A percentile compares a stretch with the other conserved stretches of the same genome.
Conservation (phyloP, 2,113 vertebrate genomes). For the Seriola rivoliana region DNA sequence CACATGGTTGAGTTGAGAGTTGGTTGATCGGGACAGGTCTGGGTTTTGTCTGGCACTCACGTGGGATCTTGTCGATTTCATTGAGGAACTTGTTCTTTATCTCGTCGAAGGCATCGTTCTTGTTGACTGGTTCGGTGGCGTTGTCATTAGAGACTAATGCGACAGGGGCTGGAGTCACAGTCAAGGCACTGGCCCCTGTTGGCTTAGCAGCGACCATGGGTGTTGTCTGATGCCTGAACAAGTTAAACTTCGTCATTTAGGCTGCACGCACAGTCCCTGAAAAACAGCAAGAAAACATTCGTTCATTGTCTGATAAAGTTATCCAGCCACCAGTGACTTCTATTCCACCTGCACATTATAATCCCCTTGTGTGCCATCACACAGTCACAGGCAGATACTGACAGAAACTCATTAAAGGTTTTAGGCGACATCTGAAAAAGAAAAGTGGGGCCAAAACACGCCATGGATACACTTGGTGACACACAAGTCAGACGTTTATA, state of each 20-base stretch:
- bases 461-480: too few species aligned
- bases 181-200: slow-evolving; percentile 77
- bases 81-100: slow-evolving; percentile 95
- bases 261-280: slow-evolving; percentile 75
- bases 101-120: slow-evolving; percentile 90
- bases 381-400: neutral
- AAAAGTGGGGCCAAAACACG: neutral
- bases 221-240: slow-evolving; percentile 89
- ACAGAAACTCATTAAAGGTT: neutral
- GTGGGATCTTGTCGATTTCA: slow-evolving; percentile 93
- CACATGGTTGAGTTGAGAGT: too few species aligned
- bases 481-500: neutral
- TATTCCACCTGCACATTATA: neutral
- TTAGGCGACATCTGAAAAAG: neutral
- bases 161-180: slow-evolving; percentile 78
- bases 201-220: slow-evolving; percentile 83
- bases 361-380: neutral
- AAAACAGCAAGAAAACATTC: neutral
- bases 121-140: slow-evolving; percentile 85
- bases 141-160: slow-evolving; percentile 84
- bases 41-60: slow-evolving; percentile 84
- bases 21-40: slow-evolving; percentile 38
- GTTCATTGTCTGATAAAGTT: neutral
- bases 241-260: slow-evolving; percentile 87
- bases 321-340: neutral